Evolutionary conservation across 2,113 vertebrate genomes (phyloP).

Genomic region (Ibidorhyncha struthersii): DNA sequence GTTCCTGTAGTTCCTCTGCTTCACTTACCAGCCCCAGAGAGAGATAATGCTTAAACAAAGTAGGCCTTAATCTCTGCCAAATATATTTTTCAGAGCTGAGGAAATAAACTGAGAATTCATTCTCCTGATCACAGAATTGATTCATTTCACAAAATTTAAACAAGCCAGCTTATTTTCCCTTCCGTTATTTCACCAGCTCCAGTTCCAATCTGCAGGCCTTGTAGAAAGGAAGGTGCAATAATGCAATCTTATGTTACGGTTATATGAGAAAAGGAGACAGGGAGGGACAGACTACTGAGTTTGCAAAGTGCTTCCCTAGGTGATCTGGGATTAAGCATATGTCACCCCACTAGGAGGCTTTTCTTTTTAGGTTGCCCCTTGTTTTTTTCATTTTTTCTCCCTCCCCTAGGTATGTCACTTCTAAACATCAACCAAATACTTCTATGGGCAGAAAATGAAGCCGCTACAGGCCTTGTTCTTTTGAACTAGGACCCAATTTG

Average conservation of each 20-base stretch:
- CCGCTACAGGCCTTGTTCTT: constrained; percentile 12
- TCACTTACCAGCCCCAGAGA: neutral
- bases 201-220: neutral
- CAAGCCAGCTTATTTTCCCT: neutral
- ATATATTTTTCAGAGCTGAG: neutral
- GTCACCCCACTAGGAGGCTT: neutral
- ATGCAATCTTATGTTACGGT: neutral
- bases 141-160: neutral
- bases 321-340: neutral
- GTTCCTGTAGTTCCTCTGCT: neutral
- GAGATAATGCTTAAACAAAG: neutral
- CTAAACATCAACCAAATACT: constrained; percentile 29
- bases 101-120: neutral
- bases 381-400: constrained; percentile 16
- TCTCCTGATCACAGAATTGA: neutral
- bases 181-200: neutral
- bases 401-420: constrained; percentile 14
- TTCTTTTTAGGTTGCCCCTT: neutral
- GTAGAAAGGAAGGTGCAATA: neutral
- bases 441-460: constrained; percentile 29
- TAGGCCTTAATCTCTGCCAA: neutral
- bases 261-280: neutral
- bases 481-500: neutral
- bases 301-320: neutral
- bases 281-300: neutral